A percentile compares a stretch with the other conserved stretches of the same genome.
These are phyloP conservation scores for Eciton burchellii DNA, from an alignment of 1,140 invertebrate genomes.

Conservation along the genomic window DNA sequence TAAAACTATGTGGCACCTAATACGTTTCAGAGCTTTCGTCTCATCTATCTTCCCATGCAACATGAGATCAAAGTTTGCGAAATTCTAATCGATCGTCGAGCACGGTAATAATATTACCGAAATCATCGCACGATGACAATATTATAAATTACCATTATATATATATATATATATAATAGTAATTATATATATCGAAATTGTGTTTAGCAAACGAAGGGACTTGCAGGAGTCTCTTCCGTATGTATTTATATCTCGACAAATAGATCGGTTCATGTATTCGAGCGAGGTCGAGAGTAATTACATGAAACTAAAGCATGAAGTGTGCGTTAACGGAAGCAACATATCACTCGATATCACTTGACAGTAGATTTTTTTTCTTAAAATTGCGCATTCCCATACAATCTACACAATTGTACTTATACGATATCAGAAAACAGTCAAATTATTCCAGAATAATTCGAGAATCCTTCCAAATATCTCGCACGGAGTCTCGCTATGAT, in stretches of 20 bases:
- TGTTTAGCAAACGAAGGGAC: neutral
- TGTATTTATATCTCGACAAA: constrained; percentile 37
- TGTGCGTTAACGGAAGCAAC: constrained; percentile 3
- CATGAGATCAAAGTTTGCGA: neutral
- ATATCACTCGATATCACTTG: constrained; percentile 10
- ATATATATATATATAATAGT: neutral
- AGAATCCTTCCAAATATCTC: no score
- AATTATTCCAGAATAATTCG: no score
- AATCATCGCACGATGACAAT: neutral
- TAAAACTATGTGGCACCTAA: constrained; percentile 63
- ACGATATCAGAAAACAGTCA: no score
- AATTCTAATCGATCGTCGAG: constrained; percentile 2
- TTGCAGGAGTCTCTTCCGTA: neutral
- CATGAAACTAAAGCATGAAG: constrained; percentile 9
- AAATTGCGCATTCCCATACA: no score
- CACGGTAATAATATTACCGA: neutral
- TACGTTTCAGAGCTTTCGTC: neutral
- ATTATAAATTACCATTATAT: neutral
- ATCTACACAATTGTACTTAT: no score
- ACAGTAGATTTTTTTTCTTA: neutral
- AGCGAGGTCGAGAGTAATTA: constrained; percentile 40
- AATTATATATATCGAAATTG: neutral
- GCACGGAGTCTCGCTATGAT: no score
- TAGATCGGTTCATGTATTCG: neutral
- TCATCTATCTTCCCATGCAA: neutral